A percentile compares a stretch with the other conserved stretches of the same genome.
Conservation (phyloP, 1,140 invertebrate genomes). For the Drosophila setifemur region DNA sequence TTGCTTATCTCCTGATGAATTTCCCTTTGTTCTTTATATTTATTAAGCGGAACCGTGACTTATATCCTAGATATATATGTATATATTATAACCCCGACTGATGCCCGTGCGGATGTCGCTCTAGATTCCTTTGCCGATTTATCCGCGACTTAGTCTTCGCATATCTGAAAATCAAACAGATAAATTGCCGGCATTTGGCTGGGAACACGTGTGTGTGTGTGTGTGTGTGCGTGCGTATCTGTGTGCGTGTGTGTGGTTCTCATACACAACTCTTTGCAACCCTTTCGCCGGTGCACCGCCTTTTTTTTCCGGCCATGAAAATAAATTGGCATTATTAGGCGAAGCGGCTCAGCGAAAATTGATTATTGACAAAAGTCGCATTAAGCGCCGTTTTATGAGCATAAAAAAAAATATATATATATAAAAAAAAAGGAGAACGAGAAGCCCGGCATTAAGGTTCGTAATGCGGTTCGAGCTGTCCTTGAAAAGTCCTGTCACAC, state of each 20-base stretch:
- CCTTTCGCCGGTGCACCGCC: conserved; percentile 23
- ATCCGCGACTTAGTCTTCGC: conserved; percentile 23
- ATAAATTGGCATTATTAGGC: conserved; percentile 78
- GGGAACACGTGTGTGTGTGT: conserved; percentile 27
- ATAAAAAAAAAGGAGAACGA: too few relatives aligned
- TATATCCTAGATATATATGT: neutral
- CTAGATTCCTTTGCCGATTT: conserved; percentile 24
- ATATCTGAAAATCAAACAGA: conserved; percentile 70
- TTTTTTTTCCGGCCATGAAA: conserved; percentile 25
- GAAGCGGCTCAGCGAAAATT: conserved; percentile 67
- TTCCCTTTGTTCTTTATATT: neutral
- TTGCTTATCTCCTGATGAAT: too few relatives aligned
- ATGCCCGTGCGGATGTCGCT: conserved; percentile 23
- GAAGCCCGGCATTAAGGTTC: conserved; percentile 38
- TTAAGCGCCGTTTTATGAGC: conserved; percentile 73
- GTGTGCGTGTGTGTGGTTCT: too few relatives aligned
- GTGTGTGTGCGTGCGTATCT: too few relatives aligned
- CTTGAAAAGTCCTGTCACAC: conserved; percentile 51
- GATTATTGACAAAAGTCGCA: conserved; percentile 72
- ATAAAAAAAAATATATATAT: too few relatives aligned
- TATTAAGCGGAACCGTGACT: neutral
- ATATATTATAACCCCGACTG: conserved; percentile 15
- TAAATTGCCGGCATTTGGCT: conserved; percentile 68
- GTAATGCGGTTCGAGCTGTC: conserved; percentile 63
- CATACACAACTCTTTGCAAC: conserved; percentile 14